These are phyloP conservation scores for Hetaerina titia DNA, from an alignment of 2,888 invertebrate genomes.

Conservation along the genomic window DNA sequence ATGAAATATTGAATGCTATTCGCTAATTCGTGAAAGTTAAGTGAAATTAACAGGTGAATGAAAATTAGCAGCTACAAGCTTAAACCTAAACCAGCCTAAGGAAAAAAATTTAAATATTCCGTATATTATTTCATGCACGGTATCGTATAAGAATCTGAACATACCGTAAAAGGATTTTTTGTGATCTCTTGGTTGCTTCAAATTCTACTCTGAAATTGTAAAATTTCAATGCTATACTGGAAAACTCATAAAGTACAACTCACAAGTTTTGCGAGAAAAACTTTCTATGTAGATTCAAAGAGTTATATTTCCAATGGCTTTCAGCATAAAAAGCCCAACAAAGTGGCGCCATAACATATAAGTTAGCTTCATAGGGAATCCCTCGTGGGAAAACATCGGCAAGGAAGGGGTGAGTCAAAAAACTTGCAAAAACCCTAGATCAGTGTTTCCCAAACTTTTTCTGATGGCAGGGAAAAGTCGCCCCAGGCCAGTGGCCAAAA, in stretches of 20 bases:
- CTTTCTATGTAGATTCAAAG: not conserved
- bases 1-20: too few relatives aligned
- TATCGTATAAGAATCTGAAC: not conserved
- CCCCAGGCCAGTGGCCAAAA: not conserved
- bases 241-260: not conserved
- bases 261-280: not conserved
- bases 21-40: too few relatives aligned
- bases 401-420: not conserved
- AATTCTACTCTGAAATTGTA: not conserved
- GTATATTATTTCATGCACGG: not conserved
- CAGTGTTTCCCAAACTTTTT: conserved; percentile 15
- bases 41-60: too few relatives aligned
- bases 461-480: not conserved
- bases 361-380: not conserved
- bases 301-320: conserved; percentile 2
- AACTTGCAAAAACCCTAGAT: conserved; percentile 21
- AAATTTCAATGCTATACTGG: not conserved
- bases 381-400: not conserved
- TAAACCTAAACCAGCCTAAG: too few relatives aligned
- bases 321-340: not conserved
- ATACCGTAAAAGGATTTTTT: not conserved
- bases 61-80: too few relatives aligned
- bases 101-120: too few relatives aligned
- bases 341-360: not conserved
- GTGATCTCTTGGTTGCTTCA: not conserved